Evolutionary conservation across 1,140 invertebrate genomes (phyloP), one percentile per base, ranked within the genome.

Genomic region (Nasonia giraulti): DNA sequence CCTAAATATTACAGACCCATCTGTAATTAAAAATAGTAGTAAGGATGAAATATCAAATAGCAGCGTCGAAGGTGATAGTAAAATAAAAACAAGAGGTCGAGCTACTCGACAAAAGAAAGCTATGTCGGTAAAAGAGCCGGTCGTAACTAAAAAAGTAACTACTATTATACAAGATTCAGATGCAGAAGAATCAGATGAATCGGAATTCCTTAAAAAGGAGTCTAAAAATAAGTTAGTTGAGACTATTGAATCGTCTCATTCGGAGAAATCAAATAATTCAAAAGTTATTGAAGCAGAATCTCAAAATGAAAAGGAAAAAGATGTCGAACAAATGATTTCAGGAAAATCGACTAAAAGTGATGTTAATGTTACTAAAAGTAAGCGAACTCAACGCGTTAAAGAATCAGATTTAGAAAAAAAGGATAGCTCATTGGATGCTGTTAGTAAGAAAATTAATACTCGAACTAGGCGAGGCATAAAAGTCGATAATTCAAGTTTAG

Each of bases 101-200:
- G 23, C 23, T 12, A 55, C 44, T 50, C 75, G 82, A 17, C 50
- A 27, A 55, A 73, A 37, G 37, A 76, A 81, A 68, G n/a, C 68
- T n/a, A 27, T 17, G 68, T 8, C 68, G 2, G 4, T 55, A 0
- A 47, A 85, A 66, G 66, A 85, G 55, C 6, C 14, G 31, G 10
- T 20, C 3, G 8, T 31, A 50, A 31, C 14, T 10, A 50, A 47
- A 73, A 68, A 40, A 31, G 76, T 75, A 74, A 0, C 1, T 62
- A 55, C 62, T 31, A 20, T 66, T 80, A 55, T 69, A 17, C 47
- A 66, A 76, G 78, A 85, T 47, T 76, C 73, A 33, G 55, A 79
- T 79, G 2, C 50, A 23, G 77, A 79, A 78, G 23, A 11, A n/a
- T 76, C 40, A 33, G 55, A 62, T n/a, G 55, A 62, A 40, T 40